Conservation (phyloP, 2,113 vertebrate species). For the Tyrannus savana region DNA sequence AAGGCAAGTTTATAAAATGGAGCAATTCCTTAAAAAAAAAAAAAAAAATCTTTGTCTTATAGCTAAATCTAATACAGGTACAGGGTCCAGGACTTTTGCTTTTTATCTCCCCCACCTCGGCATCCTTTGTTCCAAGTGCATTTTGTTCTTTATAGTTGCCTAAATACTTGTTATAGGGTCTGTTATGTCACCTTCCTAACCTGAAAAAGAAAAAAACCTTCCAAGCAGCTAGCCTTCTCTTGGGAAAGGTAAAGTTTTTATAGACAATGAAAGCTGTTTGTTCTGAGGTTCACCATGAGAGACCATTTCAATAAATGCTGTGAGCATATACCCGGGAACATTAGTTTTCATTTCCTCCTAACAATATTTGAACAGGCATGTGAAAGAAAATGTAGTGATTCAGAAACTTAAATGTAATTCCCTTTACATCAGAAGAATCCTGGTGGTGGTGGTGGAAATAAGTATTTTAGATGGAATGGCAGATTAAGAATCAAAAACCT, state of each 20-base stretch:
- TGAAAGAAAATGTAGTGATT: not conserved
- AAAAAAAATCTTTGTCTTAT: not conserved
- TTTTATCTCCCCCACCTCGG: not conserved
- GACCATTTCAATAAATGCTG: not conserved
- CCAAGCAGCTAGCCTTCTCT: not conserved
- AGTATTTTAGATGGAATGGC: not conserved
- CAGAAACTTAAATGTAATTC: not conserved
- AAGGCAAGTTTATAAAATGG: not conserved
- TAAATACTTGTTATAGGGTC: not conserved
- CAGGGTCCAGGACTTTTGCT: not conserved
- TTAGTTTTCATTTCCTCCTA: not conserved
- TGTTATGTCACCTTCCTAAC: not conserved
- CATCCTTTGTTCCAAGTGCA: not conserved
- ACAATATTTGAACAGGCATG: not conserved
- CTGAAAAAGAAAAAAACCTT: not conserved
- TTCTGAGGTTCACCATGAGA: conserved; percentile 13
- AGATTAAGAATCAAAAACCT: not conserved
- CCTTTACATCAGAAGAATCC: not conserved
- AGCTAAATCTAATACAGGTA: not conserved
- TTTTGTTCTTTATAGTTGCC: not conserved
- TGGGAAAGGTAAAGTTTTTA: not conserved
- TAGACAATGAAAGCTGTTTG: not conserved
- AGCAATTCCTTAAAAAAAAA: not conserved
- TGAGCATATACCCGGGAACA: not conserved
- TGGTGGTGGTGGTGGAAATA: not conserved